phyloP scores from a whole-genome alignment of 2,888 invertebrate genomes.

The Polydrusus tereticollis region DNA sequence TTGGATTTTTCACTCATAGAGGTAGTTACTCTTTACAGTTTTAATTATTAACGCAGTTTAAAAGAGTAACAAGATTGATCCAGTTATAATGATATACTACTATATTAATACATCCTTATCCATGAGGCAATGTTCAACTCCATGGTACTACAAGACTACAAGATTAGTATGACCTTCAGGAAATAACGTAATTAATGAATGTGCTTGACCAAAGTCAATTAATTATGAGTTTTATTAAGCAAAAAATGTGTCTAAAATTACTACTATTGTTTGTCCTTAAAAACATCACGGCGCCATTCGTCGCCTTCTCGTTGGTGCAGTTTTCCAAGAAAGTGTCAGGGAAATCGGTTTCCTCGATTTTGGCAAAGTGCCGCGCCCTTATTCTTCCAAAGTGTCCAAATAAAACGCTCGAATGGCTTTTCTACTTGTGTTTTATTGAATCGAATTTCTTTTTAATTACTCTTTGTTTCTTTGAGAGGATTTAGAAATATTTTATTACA shows the following conservation, averaged over 20 bases:
- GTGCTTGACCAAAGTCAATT: no score
- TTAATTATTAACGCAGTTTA: not conserved
- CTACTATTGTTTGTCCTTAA: not conserved
- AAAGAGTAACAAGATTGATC: no score
- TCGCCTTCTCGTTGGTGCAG: conserved; percentile 4
- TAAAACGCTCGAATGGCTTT: conserved; percentile 7
- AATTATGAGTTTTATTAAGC: no score
- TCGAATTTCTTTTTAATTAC: not conserved
- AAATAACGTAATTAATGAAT: no score
- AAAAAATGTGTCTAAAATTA: no score
- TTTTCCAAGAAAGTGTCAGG: conserved; percentile 12
- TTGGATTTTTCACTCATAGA: conserved; percentile 4
- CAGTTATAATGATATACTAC: no score
- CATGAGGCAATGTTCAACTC: no score
- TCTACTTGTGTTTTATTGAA: conserved; percentile 14
- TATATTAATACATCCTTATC: no score
- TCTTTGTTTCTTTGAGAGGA: no score
- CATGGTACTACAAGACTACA: no score
- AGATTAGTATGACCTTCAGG: no score
- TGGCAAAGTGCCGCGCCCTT: conserved; percentile 10
- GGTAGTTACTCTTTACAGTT: not conserved
- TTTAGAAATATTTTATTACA: no score
- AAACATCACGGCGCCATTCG: conserved; percentile 14
- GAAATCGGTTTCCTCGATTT: not conserved
- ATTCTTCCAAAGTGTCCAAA: conserved; percentile 16